phyloP scores from a whole-genome alignment of 1,140 invertebrate genomes.

The Drosophila novamexicana region DNA sequence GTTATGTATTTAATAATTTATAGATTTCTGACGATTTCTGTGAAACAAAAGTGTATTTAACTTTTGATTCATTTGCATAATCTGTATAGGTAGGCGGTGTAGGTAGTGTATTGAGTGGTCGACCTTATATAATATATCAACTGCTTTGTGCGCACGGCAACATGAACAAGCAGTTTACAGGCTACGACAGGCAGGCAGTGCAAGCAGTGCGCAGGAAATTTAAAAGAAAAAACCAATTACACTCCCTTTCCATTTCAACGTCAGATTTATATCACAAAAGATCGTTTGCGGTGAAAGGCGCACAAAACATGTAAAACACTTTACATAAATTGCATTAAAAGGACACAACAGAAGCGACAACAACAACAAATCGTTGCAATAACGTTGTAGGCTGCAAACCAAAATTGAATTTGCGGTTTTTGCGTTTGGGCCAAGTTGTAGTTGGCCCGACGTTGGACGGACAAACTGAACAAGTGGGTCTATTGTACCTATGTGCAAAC shows the following conservation, averaged over 20 bases:
- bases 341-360: constrained; percentile 21
- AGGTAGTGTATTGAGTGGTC: too few relatives aligned
- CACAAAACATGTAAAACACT: constrained; percentile 68
- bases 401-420: constrained; percentile 80
- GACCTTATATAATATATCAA: not conserved
- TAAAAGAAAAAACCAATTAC: not conserved
- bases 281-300: constrained; percentile 63
- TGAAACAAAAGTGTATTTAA: too few relatives aligned
- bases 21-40: too few relatives aligned
- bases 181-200: too few relatives aligned
- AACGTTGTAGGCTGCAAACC: constrained; percentile 69
- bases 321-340: constrained; percentile 77
- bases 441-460: not conserved
- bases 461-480: constrained; percentile 29
- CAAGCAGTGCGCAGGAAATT: constrained; percentile 9
- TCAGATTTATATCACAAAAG: constrained; percentile 48
- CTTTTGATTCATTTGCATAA: too few relatives aligned
- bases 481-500: constrained; percentile 10
- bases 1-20: too few relatives aligned
- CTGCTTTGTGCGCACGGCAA: not conserved
- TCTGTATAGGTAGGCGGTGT: too few relatives aligned
- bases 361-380: constrained; percentile 38
- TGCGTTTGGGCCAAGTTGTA: constrained; percentile 27
- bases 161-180: not conserved
- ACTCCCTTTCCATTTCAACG: not conserved